A percentile compares a stretch with the other conserved stretches of the same genome.
Evolutionary conservation across 2,888 invertebrate species (phyloP).

Genomic region (Hymenopus coronatus): DNA sequence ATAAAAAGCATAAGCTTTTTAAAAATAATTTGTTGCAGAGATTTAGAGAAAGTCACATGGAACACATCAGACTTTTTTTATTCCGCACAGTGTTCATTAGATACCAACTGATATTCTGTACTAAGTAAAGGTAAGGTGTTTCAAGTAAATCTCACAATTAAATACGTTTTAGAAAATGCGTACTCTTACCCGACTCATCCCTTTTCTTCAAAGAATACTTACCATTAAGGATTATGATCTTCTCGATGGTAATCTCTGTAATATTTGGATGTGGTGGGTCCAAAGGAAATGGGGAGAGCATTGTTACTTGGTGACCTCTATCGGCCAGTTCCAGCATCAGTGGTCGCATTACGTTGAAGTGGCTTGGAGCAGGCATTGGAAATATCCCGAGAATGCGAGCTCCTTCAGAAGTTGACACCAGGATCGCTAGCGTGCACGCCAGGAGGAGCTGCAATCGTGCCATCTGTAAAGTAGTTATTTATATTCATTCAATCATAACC

Average conservation of each 20-base stretch:
- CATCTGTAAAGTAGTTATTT: not conserved
- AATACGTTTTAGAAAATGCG: too few species aligned
- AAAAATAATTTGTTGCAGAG: too few species aligned
- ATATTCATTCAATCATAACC: too few species aligned
- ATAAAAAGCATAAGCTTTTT: too few species aligned
- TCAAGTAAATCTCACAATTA: too few species aligned
- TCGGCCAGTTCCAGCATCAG: slow-evolving; percentile 20
- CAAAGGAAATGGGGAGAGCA: slow-evolving; percentile 42
- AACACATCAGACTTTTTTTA: too few species aligned
- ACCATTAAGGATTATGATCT: not conserved
- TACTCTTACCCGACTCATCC: too few species aligned
- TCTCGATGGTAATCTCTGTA: not conserved
- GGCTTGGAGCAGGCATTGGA: slow-evolving; percentile 4
- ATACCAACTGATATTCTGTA: too few species aligned
- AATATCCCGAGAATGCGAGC: not conserved
- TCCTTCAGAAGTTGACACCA: not conserved
- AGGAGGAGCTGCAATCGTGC: not conserved
- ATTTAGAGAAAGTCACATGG: too few species aligned
- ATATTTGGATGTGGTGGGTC: not conserved
- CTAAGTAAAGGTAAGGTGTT: too few species aligned
- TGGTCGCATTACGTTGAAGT: not conserved
- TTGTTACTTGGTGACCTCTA: slow-evolving; percentile 37
- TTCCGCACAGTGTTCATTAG: too few species aligned
- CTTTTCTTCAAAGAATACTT: not conserved
- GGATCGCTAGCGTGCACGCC: not conserved